A percentile compares a stretch with the other conserved stretches of the same genome.
These are phyloP conservation scores for Mesochorus sp. DNA, from an alignment of 2,888 invertebrate genomes.

Conservation along the genomic window DNA sequence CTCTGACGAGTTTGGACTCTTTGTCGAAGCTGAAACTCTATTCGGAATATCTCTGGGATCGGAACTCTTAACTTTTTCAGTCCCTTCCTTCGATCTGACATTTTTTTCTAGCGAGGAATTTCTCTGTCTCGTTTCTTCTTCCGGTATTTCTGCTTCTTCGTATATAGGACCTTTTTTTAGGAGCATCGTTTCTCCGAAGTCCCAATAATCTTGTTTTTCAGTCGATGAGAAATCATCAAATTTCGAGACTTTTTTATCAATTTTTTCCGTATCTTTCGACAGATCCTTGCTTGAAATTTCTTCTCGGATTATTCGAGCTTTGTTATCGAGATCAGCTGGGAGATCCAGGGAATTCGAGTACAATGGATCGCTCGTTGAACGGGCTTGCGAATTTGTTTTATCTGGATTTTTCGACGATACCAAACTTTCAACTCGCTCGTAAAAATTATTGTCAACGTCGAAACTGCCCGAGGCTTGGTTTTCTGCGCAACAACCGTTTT, in stretches of 20 bases:
- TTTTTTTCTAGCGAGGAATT: not conserved
- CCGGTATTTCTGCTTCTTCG: not conserved
- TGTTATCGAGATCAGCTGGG: not conserved
- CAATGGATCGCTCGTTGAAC: not conserved
- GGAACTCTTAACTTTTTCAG: not conserved
- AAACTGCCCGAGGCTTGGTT: constrained; percentile 3
- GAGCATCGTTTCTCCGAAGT: constrained; percentile 27
- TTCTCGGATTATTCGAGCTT: not conserved
- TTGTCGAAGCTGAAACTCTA: not conserved
- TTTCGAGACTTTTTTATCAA: not conserved
- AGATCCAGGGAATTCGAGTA: constrained; percentile 52
- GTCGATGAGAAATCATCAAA: not conserved
- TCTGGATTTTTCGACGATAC: not conserved
- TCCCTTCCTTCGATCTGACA: not conserved
- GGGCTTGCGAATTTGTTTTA: not conserved
- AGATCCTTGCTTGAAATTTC: not conserved
- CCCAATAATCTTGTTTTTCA: constrained; percentile 38
- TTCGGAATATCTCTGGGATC: not conserved
- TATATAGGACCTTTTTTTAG: constrained; percentile 8
- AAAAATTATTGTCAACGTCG: constrained; percentile 38
- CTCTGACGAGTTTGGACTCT: not conserved
- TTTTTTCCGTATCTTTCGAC: not conserved
- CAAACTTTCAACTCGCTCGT: constrained; percentile 41
- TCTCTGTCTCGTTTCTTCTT: not conserved
- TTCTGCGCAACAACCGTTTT: not conserved